A percentile compares a stretch with the other conserved stretches of the same genome.
Conservation (phyloP, 2,888 invertebrate genomes). For the Noctua pronuba region DNA sequence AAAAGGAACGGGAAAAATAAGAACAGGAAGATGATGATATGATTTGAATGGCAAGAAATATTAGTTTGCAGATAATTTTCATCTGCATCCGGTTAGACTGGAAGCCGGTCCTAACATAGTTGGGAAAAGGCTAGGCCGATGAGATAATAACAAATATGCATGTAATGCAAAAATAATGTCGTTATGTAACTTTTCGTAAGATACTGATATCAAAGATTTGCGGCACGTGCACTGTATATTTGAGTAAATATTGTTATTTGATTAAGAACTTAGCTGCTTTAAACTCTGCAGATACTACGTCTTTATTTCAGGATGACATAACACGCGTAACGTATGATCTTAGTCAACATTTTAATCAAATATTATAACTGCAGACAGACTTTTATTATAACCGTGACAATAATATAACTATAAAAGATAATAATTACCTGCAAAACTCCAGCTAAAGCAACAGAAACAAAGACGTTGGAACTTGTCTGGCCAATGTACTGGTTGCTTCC, state of each 20-base stretch:
- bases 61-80: not conserved
- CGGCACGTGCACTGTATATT: not conserved
- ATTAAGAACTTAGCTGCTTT: not conserved
- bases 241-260: not conserved
- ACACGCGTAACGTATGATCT: not conserved
- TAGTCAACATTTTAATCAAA: not conserved
- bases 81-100: too few relatives aligned
- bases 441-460: slow-evolving; percentile 92
- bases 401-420: slow-evolving; percentile 2
- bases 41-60: not conserved
- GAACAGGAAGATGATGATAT: not conserved
- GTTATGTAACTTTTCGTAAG: slow-evolving; percentile 4
- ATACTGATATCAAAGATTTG: not conserved
- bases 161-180: not conserved
- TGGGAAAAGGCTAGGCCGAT: too few relatives aligned
- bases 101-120: too few relatives aligned
- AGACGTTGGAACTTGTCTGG: slow-evolving; percentile 94
- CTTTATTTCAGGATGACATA: not conserved
- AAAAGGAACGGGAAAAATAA: not conserved
- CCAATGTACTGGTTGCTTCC: slow-evolving; percentile 95
- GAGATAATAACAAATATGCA: not conserved
- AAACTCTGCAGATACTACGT: slow-evolving; percentile 8
- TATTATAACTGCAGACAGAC: not conserved
- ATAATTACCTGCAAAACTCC: slow-evolving; percentile 78
- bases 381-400: not conserved